Evolutionary conservation across 2,797 vertebrate species (phyloP), one percentile per base, ranked within the genome.

Genomic region (Caiman crocodilus): DNA sequence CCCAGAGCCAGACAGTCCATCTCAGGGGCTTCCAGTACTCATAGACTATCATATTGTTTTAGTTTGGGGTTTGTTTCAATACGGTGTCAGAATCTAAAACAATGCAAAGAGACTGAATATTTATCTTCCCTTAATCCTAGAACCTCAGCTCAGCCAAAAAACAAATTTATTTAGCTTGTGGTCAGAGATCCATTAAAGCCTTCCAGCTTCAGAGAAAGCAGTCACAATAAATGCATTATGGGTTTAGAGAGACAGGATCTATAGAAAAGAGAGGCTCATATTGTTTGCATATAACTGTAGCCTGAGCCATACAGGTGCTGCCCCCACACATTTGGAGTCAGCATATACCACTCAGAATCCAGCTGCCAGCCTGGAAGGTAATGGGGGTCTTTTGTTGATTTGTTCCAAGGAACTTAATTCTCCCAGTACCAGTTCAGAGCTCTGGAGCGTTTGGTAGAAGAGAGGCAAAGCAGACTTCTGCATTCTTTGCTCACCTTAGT

Each of bases 151-250:
- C 15, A 69, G 89, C 63, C 83, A 77, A 77, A 59, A 93, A 84
- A 28, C 76, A 35, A 77, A 85, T 95, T 94, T 83, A 67, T 87
- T 89, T 84, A 76, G 50, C 76, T 63, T 60, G 14, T 79, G 55
- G 79, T 90, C 74, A 86, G 42, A 93, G 94, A 92, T 87, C 16
- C 59, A 84, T 76, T 78, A 85, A 10, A 74, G 17, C 64, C 79
- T 69, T 56, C 58, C 63, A 42, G 32, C 25, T 30, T 32, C 55
- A 57, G 59, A 60, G 28, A 50, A 35, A n/a, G 77, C 25, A 63
- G 35, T 16, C 17, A 28, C 35, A 79, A 79, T 35, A 21, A 50
- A 73, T 6, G 11, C 30, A 32, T 20, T 32, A 69, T 14, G 21
- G 67, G 67, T 35, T 42, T 35, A 42, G 32, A 71, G 67, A 25